phyloP scores from a whole-genome alignment of 1,140 invertebrate genomes.

The Daktulosphaira vitifoliae region DNA sequence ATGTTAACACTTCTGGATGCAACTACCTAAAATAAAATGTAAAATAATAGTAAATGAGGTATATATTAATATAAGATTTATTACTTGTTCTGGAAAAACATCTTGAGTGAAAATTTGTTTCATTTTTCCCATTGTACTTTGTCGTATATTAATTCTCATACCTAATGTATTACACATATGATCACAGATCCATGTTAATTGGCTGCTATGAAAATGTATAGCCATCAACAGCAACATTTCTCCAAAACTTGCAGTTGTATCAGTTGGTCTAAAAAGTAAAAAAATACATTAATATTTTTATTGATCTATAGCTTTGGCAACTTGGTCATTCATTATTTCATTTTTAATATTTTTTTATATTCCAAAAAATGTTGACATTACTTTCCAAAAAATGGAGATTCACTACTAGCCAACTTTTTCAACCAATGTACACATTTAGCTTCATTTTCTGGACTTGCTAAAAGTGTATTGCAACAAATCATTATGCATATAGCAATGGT shows the following conservation, averaged over 20 bases:
- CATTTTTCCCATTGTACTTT: slow-evolving; percentile 82
- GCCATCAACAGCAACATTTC: slow-evolving; percentile 93
- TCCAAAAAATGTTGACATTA: no score
- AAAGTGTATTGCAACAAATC: slow-evolving; percentile 83
- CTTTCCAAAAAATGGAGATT: slow-evolving; percentile 35
- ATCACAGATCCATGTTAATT: slow-evolving; percentile 83
- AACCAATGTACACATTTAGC: slow-evolving; percentile 88
- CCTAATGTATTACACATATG: slow-evolving; percentile 87
- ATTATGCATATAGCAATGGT: slow-evolving; percentile 90
- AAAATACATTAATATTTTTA: not conserved
- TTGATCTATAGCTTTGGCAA: not conserved
- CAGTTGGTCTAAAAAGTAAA: slow-evolving; percentile 52
- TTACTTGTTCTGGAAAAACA: slow-evolving; percentile 91
- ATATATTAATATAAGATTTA: not conserved
- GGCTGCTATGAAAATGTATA: slow-evolving; percentile 93
- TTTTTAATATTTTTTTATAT: no score
- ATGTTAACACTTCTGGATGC: slow-evolving; percentile 92
- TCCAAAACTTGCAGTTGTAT: slow-evolving; percentile 78
- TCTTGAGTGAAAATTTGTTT: slow-evolving; percentile 94
- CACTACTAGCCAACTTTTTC: slow-evolving; percentile 58
- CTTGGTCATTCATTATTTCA: not conserved
- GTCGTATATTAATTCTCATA: slow-evolving; percentile 87
- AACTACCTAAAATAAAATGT: slow-evolving; percentile 65
- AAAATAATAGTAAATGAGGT: slow-evolving; percentile 4
- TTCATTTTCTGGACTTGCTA: slow-evolving; percentile 68